phyloP scores from a whole-genome alignment of 2,888 invertebrate genomes.

The Platycheirus albimanus region DNA sequence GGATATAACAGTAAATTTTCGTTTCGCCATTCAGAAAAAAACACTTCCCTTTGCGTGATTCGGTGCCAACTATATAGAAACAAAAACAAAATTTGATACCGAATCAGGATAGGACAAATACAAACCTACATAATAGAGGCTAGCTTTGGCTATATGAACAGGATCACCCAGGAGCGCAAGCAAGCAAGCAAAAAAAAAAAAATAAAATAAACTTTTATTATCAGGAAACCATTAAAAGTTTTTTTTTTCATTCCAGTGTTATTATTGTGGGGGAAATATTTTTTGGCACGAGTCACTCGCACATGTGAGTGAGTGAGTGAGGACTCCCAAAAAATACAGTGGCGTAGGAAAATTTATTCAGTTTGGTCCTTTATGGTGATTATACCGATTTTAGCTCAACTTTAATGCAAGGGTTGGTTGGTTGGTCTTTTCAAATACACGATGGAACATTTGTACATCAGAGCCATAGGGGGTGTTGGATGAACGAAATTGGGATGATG shows the following conservation, averaged over 20 bases:
- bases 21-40: slow-evolving; percentile 5
- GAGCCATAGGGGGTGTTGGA: slow-evolving; percentile 47
- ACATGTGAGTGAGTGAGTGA: slow-evolving; percentile 42
- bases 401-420: slow-evolving; percentile 55
- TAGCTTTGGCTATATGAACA: neutral
- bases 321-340: slow-evolving; percentile 19
- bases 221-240: slow-evolving; percentile 62
- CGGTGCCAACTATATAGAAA: slow-evolving; percentile 58
- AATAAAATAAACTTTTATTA: slow-evolving; percentile 61
- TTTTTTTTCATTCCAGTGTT: slow-evolving; percentile 25
- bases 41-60: slow-evolving; percentile 54
- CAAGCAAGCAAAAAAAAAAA: slow-evolving; percentile 33
- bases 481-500: neutral
- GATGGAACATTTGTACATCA: slow-evolving; percentile 23
- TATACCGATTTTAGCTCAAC: slow-evolving; percentile 60
- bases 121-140: slow-evolving; percentile 3
- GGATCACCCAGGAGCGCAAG: neutral
- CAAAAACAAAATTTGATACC: slow-evolving; percentile 22
- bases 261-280: slow-evolving; percentile 43
- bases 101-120: slow-evolving; percentile 22
- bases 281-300: slow-evolving; percentile 67
- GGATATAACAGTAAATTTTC: slow-evolving; percentile 54
- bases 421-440: slow-evolving; percentile 17
- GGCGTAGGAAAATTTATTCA: slow-evolving; percentile 22
- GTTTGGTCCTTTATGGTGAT: slow-evolving; percentile 51